Percentiles rank a stretch among this genome's conserved stretches.
Evolutionary conservation across 1,140 invertebrate genomes (phyloP).

Genomic region (Drosophila lacertosa): DNA sequence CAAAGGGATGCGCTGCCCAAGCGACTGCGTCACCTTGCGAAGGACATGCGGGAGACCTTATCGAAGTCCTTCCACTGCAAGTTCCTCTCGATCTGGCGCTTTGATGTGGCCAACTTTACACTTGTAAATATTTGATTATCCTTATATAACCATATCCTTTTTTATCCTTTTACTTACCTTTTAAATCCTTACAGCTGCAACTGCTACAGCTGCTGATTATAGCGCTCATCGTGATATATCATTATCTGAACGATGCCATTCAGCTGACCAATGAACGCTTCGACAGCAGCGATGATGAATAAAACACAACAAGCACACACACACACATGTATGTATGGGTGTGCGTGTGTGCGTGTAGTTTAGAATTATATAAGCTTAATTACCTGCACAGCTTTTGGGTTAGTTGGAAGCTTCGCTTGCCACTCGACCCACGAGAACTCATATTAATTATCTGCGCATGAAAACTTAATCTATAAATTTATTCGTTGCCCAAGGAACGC

Average conservation of each 20-base stretch:
- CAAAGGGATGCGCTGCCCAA: conserved; percentile 16
- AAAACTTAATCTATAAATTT: conserved; percentile 64
- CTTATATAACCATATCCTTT: too few species aligned
- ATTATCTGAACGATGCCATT: conserved; percentile 67
- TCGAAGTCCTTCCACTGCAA: conserved; percentile 22
- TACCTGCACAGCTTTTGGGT: background rate
- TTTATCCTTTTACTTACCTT: too few species aligned
- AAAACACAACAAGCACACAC: conserved; percentile 1
- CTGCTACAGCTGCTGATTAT: conserved; percentile 44
- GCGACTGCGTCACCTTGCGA: conserved; percentile 21
- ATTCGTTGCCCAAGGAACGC: conserved; percentile 38
- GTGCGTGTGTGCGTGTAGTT: background rate
- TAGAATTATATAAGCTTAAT: background rate
- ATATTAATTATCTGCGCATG: conserved; percentile 49
- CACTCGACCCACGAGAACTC: background rate
- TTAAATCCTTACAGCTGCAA: conserved; percentile 34
- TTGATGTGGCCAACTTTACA: conserved; percentile 43
- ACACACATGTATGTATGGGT: background rate
- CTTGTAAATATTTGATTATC: background rate
- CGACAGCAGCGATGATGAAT: conserved; percentile 48
- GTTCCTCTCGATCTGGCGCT: conserved; percentile 32
- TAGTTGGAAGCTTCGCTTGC: background rate
- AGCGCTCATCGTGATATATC: conserved; percentile 48
- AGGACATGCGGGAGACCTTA: conserved; percentile 47
- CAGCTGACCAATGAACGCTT: conserved; percentile 42